phyloP scores from a whole-genome alignment of 2,888 invertebrate species.

The Megaustenia siamemsis region DNA sequence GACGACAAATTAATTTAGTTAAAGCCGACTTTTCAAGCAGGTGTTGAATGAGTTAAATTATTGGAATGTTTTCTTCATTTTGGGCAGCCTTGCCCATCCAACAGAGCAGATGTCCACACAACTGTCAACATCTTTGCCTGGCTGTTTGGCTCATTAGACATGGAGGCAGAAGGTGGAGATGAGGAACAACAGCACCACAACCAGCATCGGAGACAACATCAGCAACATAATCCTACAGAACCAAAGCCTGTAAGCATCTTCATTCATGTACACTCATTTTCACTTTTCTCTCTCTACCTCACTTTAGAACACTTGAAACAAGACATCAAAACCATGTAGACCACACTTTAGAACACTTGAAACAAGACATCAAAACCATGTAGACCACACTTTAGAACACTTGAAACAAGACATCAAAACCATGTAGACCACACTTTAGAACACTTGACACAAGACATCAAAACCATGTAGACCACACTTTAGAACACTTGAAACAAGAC shows the following conservation, averaged over 20 bases:
- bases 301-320: too few species aligned
- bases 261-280: not conserved
- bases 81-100: conserved; percentile 46
- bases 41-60: not conserved
- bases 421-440: too few species aligned
- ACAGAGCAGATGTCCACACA: conserved; percentile 45
- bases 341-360: too few species aligned
- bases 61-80: not conserved
- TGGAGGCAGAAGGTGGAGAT: conserved; percentile 48
- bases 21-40: too few species aligned
- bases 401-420: too few species aligned
- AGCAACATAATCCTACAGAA: conserved; percentile 36
- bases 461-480: too few species aligned
- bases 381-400: too few species aligned
- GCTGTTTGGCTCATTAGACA: conserved; percentile 59
- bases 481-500: too few species aligned
- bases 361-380: too few species aligned
- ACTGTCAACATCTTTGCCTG: conserved; percentile 56
- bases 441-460: too few species aligned
- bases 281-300: not conserved
- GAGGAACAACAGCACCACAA: conserved; percentile 29
- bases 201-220: conserved; percentile 14
- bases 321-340: too few species aligned
- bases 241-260: conserved; percentile 56
- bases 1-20: too few species aligned